Evolutionary conservation across 1,140 invertebrate species (phyloP).

Genomic region (Pemphigus obesinymphae): DNA sequence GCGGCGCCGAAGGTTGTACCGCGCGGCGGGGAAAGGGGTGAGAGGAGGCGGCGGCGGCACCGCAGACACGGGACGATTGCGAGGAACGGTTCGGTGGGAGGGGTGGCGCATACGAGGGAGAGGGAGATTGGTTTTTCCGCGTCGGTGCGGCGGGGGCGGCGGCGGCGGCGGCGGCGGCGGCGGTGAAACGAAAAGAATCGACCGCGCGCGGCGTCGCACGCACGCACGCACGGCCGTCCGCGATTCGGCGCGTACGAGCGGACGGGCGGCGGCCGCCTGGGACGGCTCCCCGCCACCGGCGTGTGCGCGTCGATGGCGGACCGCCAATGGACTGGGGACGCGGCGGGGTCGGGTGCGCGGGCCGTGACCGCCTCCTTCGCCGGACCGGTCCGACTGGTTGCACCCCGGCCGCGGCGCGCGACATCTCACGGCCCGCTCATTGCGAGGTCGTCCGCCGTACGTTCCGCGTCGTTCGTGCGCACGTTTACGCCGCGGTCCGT

Average conservation of each 20-base stretch:
- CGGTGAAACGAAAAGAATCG: not conserved
- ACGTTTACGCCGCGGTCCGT: not conserved
- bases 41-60: not conserved
- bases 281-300: not conserved
- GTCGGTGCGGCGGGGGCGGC: not conserved
- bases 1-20: not conserved
- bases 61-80: not conserved
- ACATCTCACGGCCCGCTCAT: constrained; percentile 2
- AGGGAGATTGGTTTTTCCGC: not conserved
- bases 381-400: constrained; percentile 37
- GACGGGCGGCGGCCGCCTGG: not conserved
- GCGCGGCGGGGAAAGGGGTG: not conserved
- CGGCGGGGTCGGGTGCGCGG: not conserved
- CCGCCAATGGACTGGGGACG: not conserved
- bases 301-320: constrained; percentile 6
- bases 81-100: too few relatives aligned
- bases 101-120: not conserved
- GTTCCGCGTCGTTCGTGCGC: constrained; percentile 27
- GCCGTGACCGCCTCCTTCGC: not conserved
- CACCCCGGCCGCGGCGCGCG: not conserved
- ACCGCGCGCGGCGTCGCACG: not conserved
- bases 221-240: not conserved
- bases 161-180: not conserved
- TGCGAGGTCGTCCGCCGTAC: constrained; percentile 26
- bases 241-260: not conserved